These are phyloP conservation scores for Corbicula japonica DNA, from an alignment of 2,888 invertebrate species.

Conservation along the genomic window DNA sequence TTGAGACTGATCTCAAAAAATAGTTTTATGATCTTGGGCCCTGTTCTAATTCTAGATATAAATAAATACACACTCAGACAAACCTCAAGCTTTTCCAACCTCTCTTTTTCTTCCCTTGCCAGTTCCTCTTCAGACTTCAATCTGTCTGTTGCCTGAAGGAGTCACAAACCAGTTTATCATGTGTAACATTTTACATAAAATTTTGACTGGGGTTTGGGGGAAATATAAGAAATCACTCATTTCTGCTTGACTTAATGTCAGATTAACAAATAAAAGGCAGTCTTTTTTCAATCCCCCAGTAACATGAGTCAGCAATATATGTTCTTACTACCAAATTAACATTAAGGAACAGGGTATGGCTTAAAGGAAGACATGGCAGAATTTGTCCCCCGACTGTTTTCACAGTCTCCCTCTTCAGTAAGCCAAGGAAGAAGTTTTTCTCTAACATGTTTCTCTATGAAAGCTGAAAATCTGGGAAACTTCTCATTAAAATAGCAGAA, in stretches of 20 bases:
- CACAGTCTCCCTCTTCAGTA: too few species aligned
- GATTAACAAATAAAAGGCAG: neutral
- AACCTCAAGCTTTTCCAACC: conserved; percentile 92
- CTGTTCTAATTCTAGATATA: too few species aligned
- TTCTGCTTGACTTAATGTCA: neutral
- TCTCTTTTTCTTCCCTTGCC: conserved; percentile 92
- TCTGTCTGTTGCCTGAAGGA: conserved; percentile 91
- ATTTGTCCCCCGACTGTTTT: too few species aligned
- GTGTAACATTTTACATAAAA: too few species aligned
- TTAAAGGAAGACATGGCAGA: neutral
- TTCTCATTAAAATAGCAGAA: neutral
- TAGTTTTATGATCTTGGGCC: too few species aligned
- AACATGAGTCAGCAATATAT: neutral
- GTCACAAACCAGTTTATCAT: too few species aligned
- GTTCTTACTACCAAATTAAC: neutral
- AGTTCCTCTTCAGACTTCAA: conserved; percentile 94
- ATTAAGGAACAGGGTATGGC: neutral
- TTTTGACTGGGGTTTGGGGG: conserved; percentile 41
- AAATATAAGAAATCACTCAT: neutral
- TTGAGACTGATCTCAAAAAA: too few species aligned
- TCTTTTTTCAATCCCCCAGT: neutral
- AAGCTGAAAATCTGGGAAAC: neutral
- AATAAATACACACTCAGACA: too few species aligned
- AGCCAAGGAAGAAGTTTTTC: too few species aligned
- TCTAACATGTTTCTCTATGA: neutral